These are phyloP conservation scores for Chloroceryle inda DNA, from an alignment of 2,797 vertebrate genomes.

Conservation along the genomic window DNA sequence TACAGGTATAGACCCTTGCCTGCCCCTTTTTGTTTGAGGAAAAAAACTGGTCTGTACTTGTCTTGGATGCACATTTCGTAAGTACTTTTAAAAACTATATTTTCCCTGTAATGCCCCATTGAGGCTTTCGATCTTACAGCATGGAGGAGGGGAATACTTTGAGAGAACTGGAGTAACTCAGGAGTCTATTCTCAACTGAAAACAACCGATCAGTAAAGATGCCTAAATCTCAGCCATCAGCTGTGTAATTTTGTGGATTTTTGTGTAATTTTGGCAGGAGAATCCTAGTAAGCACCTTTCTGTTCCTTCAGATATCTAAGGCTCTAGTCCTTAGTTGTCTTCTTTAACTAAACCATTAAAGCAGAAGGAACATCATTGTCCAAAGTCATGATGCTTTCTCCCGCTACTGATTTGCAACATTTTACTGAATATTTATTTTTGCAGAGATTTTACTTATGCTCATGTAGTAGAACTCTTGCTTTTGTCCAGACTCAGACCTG, in stretches of 20 bases:
- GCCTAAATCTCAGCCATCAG: not conserved
- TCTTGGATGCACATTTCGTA: not conserved
- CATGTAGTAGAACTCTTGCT: not conserved
- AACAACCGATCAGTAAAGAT: not conserved
- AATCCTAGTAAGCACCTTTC: not conserved
- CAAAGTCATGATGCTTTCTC: not conserved
- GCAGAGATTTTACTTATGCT: not conserved
- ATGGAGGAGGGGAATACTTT: not conserved
- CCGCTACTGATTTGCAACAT: not conserved
- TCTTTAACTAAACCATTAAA: not conserved
- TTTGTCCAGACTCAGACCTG: not conserved
- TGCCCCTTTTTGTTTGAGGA: not conserved
- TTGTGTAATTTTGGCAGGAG: not conserved
- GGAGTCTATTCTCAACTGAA: not conserved
- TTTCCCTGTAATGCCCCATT: not conserved
- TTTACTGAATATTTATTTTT: not conserved
- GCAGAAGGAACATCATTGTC: not conserved
- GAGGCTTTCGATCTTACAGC: not conserved
- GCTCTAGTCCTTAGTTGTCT: not conserved
- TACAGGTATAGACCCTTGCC: conserved; percentile 86
- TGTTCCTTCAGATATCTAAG: not conserved
- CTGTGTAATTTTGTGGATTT: not conserved
- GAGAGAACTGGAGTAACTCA: not conserved
- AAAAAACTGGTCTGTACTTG: not conserved
- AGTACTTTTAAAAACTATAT: not conserved